A percentile compares a stretch with the other conserved stretches of the same genome.
phyloP scores from a whole-genome alignment of 2,113 vertebrate genomes.

The Pterocles burchelli region DNA sequence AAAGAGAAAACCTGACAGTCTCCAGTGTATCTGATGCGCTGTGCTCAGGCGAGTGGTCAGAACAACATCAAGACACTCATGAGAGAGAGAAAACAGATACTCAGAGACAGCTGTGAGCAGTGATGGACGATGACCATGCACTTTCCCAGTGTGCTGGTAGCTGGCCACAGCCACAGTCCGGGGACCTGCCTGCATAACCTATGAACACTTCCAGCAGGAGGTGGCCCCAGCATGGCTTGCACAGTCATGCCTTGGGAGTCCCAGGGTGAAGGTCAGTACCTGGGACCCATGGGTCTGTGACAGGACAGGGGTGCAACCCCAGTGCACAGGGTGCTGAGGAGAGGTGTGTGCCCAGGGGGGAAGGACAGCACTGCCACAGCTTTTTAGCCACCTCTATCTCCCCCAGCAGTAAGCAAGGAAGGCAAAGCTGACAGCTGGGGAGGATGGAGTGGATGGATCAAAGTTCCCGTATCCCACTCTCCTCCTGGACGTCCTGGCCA shows the following conservation, averaged over 20 bases:
- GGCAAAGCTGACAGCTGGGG: neutral
- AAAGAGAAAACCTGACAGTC: neutral
- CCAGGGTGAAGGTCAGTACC: neutral
- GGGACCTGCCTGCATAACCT: neutral
- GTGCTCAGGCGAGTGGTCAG: accelerated
- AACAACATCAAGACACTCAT: neutral
- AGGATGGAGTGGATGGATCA: neutral
- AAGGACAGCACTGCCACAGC: neutral
- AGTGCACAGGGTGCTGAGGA: neutral
- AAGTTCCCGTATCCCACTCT: neutral
- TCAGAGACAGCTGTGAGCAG: neutral
- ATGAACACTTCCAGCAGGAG: neutral
- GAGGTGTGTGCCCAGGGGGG: neutral
- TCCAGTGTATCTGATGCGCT: accelerated
- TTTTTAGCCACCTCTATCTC: neutral
- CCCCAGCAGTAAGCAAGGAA: neutral
- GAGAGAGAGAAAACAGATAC: neutral
- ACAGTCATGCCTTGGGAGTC: neutral
- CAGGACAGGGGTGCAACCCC: neutral
- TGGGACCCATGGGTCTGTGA: accelerated
- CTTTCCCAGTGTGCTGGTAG: neutral
- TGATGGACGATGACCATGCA: accelerated
- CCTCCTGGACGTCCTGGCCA: neutral
- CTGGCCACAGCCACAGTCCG: neutral
- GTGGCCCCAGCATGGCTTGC: neutral